These are phyloP conservation scores for Schizopygopsis malacanthus DNA, from an alignment of 2,797 vertebrate genomes.

Conservation along the genomic window DNA sequence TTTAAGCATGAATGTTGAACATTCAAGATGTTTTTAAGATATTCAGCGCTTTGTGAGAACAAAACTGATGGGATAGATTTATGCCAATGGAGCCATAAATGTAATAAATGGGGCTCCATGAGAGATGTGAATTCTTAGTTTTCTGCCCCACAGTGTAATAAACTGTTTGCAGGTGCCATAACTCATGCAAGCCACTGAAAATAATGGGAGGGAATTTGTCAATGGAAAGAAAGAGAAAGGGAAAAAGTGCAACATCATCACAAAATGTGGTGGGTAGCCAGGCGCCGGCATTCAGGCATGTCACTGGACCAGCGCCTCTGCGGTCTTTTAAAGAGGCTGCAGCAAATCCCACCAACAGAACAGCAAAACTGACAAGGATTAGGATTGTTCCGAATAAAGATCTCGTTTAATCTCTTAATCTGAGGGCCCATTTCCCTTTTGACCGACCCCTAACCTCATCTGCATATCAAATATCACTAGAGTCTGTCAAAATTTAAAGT, in stretches of 20 bases:
- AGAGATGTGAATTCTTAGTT: slow-evolving; percentile 8
- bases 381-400: slow-evolving; percentile 52
- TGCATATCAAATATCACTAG: slow-evolving; percentile 40
- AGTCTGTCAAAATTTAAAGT: slow-evolving; percentile 15
- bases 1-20: background rate
- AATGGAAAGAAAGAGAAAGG: slow-evolving; percentile 31
- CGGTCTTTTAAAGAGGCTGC: slow-evolving; percentile 29
- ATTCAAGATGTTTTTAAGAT: background rate
- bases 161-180: slow-evolving; percentile 39
- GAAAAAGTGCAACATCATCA: slow-evolving; percentile 49
- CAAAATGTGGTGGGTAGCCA: slow-evolving; percentile 36
- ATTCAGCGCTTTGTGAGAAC: background rate
- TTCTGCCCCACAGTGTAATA: slow-evolving; percentile 15
- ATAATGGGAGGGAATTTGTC: slow-evolving; percentile 36
- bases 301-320: slow-evolving; percentile 32
- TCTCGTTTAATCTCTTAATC: slow-evolving; percentile 59
- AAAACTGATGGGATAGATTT: slow-evolving; percentile 5
- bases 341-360: slow-evolving; percentile 46
- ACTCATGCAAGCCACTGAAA: slow-evolving; percentile 21
- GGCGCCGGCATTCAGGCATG: slow-evolving; percentile 46
- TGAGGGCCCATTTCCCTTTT: slow-evolving; percentile 30
- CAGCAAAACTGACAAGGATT: slow-evolving; percentile 61
- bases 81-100: slow-evolving; percentile 3
- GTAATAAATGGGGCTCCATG: slow-evolving; percentile 13
- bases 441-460: slow-evolving; percentile 51